Percentiles rank a stretch among this genome's conserved stretches.
Conservation (phyloP, 2,113 vertebrate species). For the Neogobius melanostomus region DNA sequence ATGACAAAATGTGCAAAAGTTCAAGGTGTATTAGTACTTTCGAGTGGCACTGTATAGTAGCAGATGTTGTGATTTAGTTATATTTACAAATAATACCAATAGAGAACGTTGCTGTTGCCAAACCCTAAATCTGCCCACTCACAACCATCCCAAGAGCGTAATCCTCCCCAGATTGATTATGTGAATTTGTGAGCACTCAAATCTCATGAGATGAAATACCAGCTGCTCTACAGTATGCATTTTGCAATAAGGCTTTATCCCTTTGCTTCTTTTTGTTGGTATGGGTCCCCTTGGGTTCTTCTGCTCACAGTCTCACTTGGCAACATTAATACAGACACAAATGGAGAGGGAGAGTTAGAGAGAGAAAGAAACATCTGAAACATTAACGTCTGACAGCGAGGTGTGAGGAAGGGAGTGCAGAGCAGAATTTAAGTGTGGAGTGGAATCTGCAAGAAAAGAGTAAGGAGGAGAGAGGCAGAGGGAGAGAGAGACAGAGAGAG, state of each 20-base stretch:
- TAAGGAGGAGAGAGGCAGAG: conserved; percentile 27
- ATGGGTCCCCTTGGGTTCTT: background rate
- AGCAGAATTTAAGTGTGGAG: conserved; percentile 49
- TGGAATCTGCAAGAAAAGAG: conserved; percentile 20
- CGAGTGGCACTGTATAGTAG: background rate
- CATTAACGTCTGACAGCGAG: conserved; percentile 11
- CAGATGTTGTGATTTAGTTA: background rate
- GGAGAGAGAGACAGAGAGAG: conserved; percentile 32
- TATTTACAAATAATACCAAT: background rate
- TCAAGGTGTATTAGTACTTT: too few relatives aligned
- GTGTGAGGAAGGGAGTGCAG: conserved; percentile 7
- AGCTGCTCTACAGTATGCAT: background rate
- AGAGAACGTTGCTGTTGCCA: background rate
- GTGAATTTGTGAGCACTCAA: background rate
- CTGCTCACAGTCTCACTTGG: background rate
- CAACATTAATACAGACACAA: background rate
- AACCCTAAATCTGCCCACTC: background rate
- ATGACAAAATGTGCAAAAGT: too few relatives aligned
- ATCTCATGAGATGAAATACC: background rate
- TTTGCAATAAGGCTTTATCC: background rate
- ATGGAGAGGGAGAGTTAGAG: background rate
- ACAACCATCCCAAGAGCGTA: background rate
- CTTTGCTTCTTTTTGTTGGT: conserved; percentile 6
- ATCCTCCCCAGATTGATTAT: background rate
- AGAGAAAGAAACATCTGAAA: conserved; percentile 1